These are phyloP conservation scores for Leucophenga varia DNA, from an alignment of 1,140 invertebrate genomes.

Conservation along the genomic window DNA sequence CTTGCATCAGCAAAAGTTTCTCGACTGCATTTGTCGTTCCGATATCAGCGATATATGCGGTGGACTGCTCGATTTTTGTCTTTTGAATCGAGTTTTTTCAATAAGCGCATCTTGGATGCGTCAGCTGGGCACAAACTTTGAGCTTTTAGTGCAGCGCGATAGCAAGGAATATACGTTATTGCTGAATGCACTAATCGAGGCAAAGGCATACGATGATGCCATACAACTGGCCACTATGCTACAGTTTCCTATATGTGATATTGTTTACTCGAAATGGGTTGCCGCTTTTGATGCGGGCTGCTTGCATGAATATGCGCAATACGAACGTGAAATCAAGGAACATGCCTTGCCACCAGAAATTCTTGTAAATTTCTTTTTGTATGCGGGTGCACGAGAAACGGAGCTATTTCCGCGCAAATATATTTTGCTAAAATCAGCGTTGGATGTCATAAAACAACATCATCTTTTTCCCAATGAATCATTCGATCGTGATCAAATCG, in stretches of 20 bases:
- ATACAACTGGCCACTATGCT: conserved; percentile 41
- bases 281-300: conserved; percentile 24
- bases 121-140: conserved; percentile 26
- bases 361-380: conserved; percentile 44
- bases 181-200: conserved; percentile 30
- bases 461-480: conserved; percentile 49
- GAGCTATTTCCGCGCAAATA: conserved; percentile 26
- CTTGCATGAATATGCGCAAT: conserved; percentile 29
- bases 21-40: conserved; percentile 43
- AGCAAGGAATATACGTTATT: conserved; percentile 34
- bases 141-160: conserved; percentile 29
- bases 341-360: conserved; percentile 42
- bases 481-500: conserved; percentile 51
- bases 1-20: conserved; percentile 39
- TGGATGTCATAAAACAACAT: conserved; percentile 48
- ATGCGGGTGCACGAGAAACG: conserved; percentile 21
- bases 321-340: conserved; percentile 38
- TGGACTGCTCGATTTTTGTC: conserved; percentile 39
- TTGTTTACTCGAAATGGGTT: conserved; percentile 51
- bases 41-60: conserved; percentile 49
- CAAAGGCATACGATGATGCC: conserved; percentile 41
- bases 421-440: conserved; percentile 32
- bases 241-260: conserved; percentile 42
- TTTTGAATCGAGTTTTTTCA: conserved; percentile 36
- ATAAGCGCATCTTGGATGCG: conserved; percentile 33